Evolutionary conservation across 2,888 invertebrate genomes (phyloP).

Genomic region (Caenorhabditis virilis): DNA sequence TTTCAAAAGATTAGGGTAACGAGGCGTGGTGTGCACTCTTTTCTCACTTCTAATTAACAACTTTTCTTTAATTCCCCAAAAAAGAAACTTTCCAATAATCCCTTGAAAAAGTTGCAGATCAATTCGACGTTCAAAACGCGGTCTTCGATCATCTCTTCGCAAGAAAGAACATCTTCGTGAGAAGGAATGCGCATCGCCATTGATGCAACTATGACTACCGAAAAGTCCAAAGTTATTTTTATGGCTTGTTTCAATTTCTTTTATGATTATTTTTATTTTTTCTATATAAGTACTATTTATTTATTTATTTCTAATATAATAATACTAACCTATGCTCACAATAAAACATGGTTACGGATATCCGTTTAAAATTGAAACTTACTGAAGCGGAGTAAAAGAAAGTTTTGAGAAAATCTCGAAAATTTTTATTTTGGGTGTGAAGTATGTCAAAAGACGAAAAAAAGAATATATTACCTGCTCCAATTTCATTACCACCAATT

Average conservation of each 20-base stretch:
- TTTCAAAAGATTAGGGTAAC: conserved; percentile 27
- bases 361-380: too few relatives aligned
- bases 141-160: conserved; percentile 41
- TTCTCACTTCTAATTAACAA: neutral
- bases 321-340: neutral
- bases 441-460: too few relatives aligned
- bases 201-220: conserved; percentile 36
- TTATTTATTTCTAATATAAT: neutral
- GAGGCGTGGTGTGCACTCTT: conserved; percentile 1
- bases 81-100: conserved; percentile 1
- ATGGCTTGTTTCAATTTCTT: conserved; percentile 1
- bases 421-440: too few relatives aligned
- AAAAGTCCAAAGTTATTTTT: neutral
- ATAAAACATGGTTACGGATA: too few relatives aligned
- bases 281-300: neutral
- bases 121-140: conserved; percentile 45
- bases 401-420: too few relatives aligned
- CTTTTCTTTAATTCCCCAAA: neutral
- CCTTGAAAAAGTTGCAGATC: conserved; percentile 28
- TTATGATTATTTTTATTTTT: neutral
- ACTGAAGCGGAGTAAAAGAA: too few relatives aligned
- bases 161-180: conserved; percentile 26
- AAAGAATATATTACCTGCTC: too few relatives aligned
- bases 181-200: conserved; percentile 18
- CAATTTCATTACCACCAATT: too few relatives aligned